Conservation (phyloP, 2,797 vertebrate species). For the Enteromius thamalakanensis region DNA sequence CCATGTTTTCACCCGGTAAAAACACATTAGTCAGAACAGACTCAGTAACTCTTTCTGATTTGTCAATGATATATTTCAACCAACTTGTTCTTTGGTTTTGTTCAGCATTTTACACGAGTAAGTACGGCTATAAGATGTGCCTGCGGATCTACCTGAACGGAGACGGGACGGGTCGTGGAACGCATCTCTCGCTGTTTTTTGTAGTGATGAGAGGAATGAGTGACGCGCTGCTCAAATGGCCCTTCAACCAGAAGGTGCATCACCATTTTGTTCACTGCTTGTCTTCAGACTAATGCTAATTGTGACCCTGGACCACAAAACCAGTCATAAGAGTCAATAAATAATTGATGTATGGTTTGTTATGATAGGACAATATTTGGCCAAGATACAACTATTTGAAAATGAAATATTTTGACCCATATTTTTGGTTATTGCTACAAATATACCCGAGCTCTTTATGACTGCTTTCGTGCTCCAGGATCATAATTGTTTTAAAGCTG, state of each 20-base stretch:
- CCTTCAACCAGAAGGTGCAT: conserved; percentile 94
- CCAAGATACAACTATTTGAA: too few species aligned
- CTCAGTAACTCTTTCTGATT: neutral
- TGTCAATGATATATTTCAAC: neutral
- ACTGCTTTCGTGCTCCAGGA: too few species aligned
- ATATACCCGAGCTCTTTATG: too few species aligned
- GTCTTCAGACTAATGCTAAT: neutral
- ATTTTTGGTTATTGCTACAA: neutral
- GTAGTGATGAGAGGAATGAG: conserved; percentile 96
- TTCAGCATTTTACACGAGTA: conserved; percentile 95
- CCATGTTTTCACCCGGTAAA: conserved; percentile 97
- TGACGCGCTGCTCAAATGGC: conserved; percentile 93
- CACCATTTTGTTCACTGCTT: neutral
- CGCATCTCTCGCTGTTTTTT: conserved; percentile 94
- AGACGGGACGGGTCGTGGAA: conserved; percentile 91
- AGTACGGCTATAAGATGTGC: conserved; percentile 99
- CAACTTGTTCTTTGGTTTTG: conserved; percentile 47
- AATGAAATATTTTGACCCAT: neutral
- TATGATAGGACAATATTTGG: neutral
- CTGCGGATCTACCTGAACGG: conserved; percentile 94
- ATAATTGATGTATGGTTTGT: neutral
- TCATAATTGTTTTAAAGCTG: neutral
- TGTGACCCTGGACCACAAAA: neutral
- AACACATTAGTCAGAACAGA: neutral
- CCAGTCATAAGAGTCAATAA: neutral